A percentile compares a stretch with the other conserved stretches of the same genome.
Evolutionary conservation across 1,140 invertebrate genomes (phyloP).

Genomic region (Grapholita molesta): DNA sequence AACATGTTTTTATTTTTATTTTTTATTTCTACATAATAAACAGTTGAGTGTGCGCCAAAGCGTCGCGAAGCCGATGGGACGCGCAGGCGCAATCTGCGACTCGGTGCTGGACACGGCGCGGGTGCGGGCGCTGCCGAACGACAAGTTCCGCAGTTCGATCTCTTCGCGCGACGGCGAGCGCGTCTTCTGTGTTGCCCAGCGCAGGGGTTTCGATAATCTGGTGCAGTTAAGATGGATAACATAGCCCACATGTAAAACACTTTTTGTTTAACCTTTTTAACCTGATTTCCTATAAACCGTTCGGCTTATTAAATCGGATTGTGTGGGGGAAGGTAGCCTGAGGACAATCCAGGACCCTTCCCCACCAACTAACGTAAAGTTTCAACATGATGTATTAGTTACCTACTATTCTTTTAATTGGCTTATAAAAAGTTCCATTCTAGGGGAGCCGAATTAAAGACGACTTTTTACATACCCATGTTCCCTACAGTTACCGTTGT

Average conservation of each 20-base stretch:
- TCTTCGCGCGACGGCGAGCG: constrained; percentile 59
- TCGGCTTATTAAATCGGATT: no score
- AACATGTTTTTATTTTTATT: neutral
- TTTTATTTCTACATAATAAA: neutral
- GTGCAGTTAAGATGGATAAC: neutral
- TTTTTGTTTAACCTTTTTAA: no score
- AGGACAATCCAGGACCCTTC: no score
- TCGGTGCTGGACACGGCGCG: constrained; percentile 21
- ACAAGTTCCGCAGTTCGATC: constrained; percentile 54
- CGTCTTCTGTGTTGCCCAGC: constrained; percentile 62
- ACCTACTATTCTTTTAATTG: no score
- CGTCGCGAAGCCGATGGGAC: constrained; percentile 33
- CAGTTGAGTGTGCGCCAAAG: neutral
- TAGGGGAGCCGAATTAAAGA: no score
- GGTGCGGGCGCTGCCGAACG: constrained; percentile 43
- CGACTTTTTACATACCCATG: no score
- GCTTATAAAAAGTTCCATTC: no score
- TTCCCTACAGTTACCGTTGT: no score
- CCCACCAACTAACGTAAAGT: no score
- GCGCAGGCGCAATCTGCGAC: constrained; percentile 33
- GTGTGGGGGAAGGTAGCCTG: no score
- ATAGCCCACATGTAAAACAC: neutral
- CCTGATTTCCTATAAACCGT: no score
- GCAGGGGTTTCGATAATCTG: constrained; percentile 63
- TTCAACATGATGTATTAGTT: no score